Conservation (phyloP, 1,140 invertebrate genomes). For the Lamellibrachia luymesi region DNA sequence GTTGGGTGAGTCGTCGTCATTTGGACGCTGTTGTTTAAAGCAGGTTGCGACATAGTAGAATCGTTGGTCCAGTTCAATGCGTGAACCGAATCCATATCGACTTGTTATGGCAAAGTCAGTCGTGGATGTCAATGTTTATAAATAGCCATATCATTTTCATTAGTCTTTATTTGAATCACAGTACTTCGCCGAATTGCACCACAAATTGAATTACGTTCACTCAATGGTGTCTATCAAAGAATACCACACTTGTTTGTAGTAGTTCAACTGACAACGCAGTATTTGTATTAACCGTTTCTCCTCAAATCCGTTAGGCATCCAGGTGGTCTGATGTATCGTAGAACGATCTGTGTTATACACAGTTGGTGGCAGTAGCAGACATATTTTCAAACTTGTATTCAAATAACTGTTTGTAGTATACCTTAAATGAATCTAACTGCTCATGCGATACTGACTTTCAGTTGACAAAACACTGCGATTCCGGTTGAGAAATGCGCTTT, state of each 20-base stretch:
- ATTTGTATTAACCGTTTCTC: background rate
- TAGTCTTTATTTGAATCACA: background rate
- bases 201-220: background rate
- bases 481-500: background rate
- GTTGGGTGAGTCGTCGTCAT: background rate
- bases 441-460: background rate
- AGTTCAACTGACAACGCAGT: background rate
- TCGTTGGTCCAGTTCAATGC: background rate
- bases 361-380: background rate
- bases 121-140: too few species aligned
- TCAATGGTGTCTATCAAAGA: background rate
- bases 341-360: background rate
- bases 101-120: background rate
- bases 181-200: background rate
- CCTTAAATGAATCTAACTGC: too few species aligned
- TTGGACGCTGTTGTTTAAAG: background rate
- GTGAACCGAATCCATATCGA: background rate
- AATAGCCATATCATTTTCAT: too few species aligned
- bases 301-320: background rate
- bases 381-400: background rate
- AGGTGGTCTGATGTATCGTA: background rate
- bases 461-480: background rate
- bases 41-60: background rate
- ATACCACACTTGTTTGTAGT: background rate
- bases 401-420: too few species aligned